Evolutionary conservation across 2,888 invertebrate genomes (phyloP).

Genomic region (Clunio marinus): DNA sequence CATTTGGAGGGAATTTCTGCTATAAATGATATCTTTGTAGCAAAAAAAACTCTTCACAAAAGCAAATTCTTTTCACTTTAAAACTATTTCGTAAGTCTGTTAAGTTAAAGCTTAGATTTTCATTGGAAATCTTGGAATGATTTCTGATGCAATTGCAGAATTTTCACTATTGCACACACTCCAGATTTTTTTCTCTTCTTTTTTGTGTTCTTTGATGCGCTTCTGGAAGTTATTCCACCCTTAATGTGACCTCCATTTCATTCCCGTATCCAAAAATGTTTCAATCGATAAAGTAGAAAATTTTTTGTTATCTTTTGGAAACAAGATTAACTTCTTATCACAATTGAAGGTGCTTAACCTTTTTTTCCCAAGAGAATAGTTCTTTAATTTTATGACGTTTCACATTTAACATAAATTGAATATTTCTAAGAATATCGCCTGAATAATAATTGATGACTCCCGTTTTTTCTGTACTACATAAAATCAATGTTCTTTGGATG

Average conservation of each 20-base stretch:
- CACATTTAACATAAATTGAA: no score
- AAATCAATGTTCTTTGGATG: background rate
- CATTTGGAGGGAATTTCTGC: no score
- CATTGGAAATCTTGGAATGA: slow-evolving; percentile 11
- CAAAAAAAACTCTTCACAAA: no score
- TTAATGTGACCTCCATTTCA: background rate
- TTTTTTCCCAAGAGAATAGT: background rate
- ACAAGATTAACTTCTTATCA: background rate
- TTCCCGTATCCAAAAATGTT: background rate
- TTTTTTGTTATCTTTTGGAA: background rate
- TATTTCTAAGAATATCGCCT: no score
- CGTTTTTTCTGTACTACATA: background rate
- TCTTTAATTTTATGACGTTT: no score
- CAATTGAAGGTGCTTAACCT: no score
- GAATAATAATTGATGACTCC: no score
- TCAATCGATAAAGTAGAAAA: background rate
- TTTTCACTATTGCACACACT: slow-evolving; percentile 20
- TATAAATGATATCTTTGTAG: no score
- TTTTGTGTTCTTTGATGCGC: no score
- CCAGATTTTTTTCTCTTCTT: background rate
- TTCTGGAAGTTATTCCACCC: background rate
- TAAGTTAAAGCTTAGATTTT: background rate
- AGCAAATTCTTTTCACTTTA: background rate
- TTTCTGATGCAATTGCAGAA: background rate
- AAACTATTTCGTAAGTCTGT: background rate